Conservation (phyloP, 1,140 invertebrate species). For the Triops cancriformis region DNA sequence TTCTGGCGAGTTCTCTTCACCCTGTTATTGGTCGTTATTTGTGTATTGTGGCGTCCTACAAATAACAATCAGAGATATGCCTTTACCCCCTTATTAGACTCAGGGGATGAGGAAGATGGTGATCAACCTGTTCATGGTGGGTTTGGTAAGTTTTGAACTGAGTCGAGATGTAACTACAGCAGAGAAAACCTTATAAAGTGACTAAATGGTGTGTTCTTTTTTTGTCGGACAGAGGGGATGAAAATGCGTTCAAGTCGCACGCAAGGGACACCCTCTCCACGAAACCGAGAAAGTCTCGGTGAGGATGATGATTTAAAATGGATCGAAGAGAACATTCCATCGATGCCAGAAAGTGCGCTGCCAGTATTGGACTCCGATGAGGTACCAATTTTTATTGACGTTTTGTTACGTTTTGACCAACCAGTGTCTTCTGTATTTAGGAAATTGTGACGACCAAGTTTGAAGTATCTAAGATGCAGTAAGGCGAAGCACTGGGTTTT, state of each 20-base stretch:
- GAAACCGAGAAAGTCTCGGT: conserved; percentile 29
- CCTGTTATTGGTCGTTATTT: conserved; percentile 76
- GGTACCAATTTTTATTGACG: conserved; percentile 34
- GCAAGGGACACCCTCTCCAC: conserved; percentile 33
- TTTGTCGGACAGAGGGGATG: conserved; percentile 45
- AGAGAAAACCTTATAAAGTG: too few relatives aligned
- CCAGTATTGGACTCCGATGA: conserved; percentile 82
- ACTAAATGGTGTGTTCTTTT: background rate
- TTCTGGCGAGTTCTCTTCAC: conserved; percentile 92
- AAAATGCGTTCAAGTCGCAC: conserved; percentile 52
- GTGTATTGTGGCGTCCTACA: conserved; percentile 87
- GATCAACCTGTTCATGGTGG: conserved; percentile 75
- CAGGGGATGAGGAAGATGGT: conserved; percentile 65
- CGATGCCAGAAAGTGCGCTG: conserved; percentile 57
- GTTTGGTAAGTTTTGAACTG: conserved; percentile 51
- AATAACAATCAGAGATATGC: conserved; percentile 93
- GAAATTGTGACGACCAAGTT: conserved; percentile 80
- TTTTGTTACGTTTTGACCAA: conserved; percentile 18
- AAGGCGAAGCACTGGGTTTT: conserved; percentile 28
- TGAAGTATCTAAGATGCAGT: conserved; percentile 88
- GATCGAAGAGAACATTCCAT: conserved; percentile 84
- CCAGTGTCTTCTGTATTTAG: conserved; percentile 34
- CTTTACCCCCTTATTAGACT: conserved; percentile 81
- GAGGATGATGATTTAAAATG: conserved; percentile 78
- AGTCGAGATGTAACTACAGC: too few relatives aligned